phyloP scores from a whole-genome alignment of 2,113 vertebrate species.

The Camelus bactrianus region DNA sequence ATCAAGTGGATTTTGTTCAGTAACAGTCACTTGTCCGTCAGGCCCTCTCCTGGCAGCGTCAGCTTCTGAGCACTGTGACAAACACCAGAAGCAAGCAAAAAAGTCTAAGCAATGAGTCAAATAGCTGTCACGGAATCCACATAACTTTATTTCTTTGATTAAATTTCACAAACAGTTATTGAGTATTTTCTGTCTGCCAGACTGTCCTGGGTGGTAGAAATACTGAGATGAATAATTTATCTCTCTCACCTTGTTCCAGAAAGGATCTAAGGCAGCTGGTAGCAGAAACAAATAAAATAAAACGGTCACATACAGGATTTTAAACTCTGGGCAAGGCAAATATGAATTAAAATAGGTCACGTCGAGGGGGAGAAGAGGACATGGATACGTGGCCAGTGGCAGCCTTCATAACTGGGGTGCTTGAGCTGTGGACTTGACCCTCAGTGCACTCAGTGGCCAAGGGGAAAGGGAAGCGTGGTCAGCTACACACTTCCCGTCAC shows the following conservation, averaged over 20 bases:
- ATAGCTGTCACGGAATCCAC: conserved; percentile 21
- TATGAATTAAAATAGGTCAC: conserved; percentile 57
- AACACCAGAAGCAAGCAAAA: conserved; percentile 38
- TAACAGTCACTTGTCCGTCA: neutral
- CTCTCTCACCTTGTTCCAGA: conserved; percentile 34
- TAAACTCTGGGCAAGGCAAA: neutral
- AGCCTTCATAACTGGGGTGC: neutral
- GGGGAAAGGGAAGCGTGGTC: neutral
- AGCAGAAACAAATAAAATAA: conserved; percentile 48
- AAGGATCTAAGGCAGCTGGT: conserved; percentile 57
- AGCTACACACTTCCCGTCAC: neutral
- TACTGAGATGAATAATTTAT: conserved; percentile 68
- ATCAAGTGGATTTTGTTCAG: neutral
- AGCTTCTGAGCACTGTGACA: neutral
- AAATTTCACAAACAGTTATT: conserved; percentile 63
- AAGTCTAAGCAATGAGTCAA: neutral
- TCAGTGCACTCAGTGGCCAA: neutral
- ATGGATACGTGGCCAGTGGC: neutral
- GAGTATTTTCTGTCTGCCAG: conserved; percentile 43
- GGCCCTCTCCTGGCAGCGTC: neutral
- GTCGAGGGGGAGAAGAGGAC: neutral
- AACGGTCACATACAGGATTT: conserved; percentile 33
- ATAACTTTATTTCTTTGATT: conserved; percentile 61
- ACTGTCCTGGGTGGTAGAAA: conserved; percentile 42
- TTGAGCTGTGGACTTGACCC: neutral